A percentile compares a stretch with the other conserved stretches of the same genome.
Conservation (phyloP, 2,113 vertebrate species). For the Sylvicapra grimmia region DNA sequence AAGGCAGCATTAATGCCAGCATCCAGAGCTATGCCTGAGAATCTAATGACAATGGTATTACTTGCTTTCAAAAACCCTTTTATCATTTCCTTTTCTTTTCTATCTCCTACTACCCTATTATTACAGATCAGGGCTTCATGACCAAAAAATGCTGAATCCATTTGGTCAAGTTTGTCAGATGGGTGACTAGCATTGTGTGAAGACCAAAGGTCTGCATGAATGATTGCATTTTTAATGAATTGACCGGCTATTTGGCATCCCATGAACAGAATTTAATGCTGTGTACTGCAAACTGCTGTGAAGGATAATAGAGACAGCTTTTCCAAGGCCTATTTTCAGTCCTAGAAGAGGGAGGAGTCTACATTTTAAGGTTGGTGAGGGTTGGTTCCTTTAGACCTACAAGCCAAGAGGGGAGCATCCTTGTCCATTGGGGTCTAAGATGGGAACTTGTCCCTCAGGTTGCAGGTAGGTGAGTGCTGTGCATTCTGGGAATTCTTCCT, state of each 20-base stretch:
- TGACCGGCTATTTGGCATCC: conserved; percentile 59
- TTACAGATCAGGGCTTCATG: conserved; percentile 58
- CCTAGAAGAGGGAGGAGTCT: conserved; percentile 21
- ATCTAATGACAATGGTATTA: conserved; percentile 67
- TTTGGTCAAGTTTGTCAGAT: conserved; percentile 67
- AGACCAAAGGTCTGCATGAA: conserved; percentile 64
- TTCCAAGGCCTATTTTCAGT: conserved; percentile 50
- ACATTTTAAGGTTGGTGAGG: conserved; percentile 35
- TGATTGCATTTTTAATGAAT: conserved; percentile 62
- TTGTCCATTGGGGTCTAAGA: background rate
- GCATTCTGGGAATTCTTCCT: conserved; percentile 1
- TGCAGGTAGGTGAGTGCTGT: background rate
- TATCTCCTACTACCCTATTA: conserved; percentile 54
- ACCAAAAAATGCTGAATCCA: conserved; percentile 66
- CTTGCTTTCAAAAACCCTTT: conserved; percentile 68
- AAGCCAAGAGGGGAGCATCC: background rate
- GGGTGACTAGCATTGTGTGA: conserved; percentile 66
- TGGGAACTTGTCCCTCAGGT: background rate
- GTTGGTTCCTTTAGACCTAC: background rate
- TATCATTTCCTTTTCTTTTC: conserved; percentile 53
- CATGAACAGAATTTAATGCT: conserved; percentile 62
- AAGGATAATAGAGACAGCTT: conserved; percentile 40
- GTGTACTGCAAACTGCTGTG: conserved; percentile 36
- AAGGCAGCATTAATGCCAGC: conserved; percentile 57
- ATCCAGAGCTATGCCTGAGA: conserved; percentile 54